phyloP scores from a whole-genome alignment of 2,888 invertebrate genomes.

The Brachycybe producta region DNA sequence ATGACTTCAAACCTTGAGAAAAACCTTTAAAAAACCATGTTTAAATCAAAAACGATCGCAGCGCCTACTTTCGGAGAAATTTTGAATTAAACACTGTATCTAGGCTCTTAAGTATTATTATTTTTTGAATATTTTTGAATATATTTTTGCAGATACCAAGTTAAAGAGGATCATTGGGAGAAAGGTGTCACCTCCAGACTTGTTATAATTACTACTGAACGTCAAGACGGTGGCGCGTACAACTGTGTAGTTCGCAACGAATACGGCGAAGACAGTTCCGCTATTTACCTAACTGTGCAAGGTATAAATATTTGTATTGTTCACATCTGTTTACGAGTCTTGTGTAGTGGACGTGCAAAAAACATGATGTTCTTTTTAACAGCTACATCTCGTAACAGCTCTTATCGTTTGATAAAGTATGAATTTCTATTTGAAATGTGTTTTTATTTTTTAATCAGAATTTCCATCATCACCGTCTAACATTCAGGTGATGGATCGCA shows the following conservation, averaged over 20 bases:
- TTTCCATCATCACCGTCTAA: constrained; percentile 57
- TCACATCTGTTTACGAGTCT: not conserved
- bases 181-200: constrained; percentile 29
- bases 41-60: too few relatives aligned
- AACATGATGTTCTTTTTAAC: too few relatives aligned
- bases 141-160: constrained; percentile 20
- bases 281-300: constrained; percentile 57
- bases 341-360: too few relatives aligned
- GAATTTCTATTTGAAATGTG: too few relatives aligned
- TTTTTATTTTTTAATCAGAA: constrained; percentile 7
- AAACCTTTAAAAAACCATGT: too few relatives aligned
- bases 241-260: constrained; percentile 29
- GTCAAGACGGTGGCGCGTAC: constrained; percentile 33
- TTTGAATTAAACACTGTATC: too few relatives aligned
- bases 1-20: too few relatives aligned
- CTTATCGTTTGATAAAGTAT: too few relatives aligned
- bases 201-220: constrained; percentile 28
- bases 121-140: not conserved
- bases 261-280: constrained; percentile 51
- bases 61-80: too few relatives aligned
- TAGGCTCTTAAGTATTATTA: too few relatives aligned
- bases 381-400: too few relatives aligned
- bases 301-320: constrained; percentile 29
- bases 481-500: constrained; percentile 74
- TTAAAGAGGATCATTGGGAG: constrained; percentile 49